Conservation (phyloP, 1,140 invertebrate species). For the Eufriesea mexicana region DNA sequence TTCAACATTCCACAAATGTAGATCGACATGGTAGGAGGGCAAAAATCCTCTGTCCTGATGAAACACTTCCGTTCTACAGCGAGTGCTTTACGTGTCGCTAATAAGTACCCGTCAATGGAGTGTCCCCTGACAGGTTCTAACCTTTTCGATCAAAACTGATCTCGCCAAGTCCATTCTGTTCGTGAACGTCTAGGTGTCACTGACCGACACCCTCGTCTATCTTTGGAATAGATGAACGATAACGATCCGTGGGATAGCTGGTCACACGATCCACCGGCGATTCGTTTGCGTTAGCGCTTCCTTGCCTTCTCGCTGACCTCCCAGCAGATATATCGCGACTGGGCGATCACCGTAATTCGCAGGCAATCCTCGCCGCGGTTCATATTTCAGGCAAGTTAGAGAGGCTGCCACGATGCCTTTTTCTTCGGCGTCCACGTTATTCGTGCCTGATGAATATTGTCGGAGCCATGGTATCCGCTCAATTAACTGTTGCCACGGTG, state of each 20-base stretch:
- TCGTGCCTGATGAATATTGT: slow-evolving; percentile 5
- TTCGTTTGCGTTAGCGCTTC: slow-evolving; percentile 49
- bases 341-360: slow-evolving; percentile 31
- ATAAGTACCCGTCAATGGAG: slow-evolving; percentile 5
- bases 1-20: background rate
- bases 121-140: background rate
- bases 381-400: slow-evolving; percentile 23
- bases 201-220: slow-evolving; percentile 48
- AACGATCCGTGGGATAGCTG: slow-evolving; percentile 19
- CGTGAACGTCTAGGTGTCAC: background rate
- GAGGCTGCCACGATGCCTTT: background rate
- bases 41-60: background rate
- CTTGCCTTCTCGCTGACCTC: slow-evolving; percentile 3
- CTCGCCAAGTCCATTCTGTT: slow-evolving; percentile 34
- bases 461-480: background rate
- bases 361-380: slow-evolving; percentile 9
- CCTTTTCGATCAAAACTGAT: slow-evolving; percentile 46
- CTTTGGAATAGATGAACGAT: slow-evolving; percentile 37
- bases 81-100: background rate
- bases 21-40: background rate
- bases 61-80: slow-evolving; percentile 1
- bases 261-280: slow-evolving; percentile 17
- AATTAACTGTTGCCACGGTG: background rate
- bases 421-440: background rate
- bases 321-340: slow-evolving; percentile 27